Conservation (phyloP, 2,888 invertebrate genomes). For the Anoplius nigerrimus region DNA sequence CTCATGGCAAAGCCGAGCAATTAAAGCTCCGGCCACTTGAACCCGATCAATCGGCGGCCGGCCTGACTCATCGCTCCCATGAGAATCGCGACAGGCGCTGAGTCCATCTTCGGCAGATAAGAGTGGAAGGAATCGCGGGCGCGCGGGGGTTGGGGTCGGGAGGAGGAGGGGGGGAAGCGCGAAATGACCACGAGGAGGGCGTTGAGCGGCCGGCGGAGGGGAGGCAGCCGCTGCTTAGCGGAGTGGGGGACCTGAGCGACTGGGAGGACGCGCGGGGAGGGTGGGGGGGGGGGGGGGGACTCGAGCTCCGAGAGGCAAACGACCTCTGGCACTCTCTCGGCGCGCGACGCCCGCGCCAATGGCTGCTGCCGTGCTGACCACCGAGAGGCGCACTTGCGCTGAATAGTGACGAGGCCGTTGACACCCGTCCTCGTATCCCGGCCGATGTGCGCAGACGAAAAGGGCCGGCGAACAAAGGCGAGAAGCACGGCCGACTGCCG, state of each 20-base stretch:
- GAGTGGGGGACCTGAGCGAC: slow-evolving; percentile 48
- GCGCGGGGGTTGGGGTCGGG: slow-evolving; percentile 8
- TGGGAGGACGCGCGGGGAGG: too few relatives aligned
- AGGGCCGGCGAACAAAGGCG: slow-evolving; percentile 11
- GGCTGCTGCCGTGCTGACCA: slow-evolving; percentile 29
- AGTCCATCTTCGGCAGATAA: too few relatives aligned
- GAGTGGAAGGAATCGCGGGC: slow-evolving; percentile 7
- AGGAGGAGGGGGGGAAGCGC: slow-evolving; percentile 13
- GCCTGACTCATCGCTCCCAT: background rate
- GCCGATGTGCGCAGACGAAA: slow-evolving; percentile 28
- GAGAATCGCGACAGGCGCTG: too few relatives aligned
- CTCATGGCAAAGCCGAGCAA: too few relatives aligned
- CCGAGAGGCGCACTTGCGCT: slow-evolving; percentile 65
- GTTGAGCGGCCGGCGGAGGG: slow-evolving; percentile 29
- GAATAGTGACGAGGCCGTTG: slow-evolving; percentile 72
- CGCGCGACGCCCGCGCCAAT: slow-evolving; percentile 59
- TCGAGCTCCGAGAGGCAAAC: slow-evolving; percentile 65
- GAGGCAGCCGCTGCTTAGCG: too few relatives aligned
- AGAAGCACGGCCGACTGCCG: too few relatives aligned
- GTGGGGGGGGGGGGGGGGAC: slow-evolving; percentile 39
- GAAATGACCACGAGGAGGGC: slow-evolving; percentile 12
- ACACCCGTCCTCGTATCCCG: slow-evolving; percentile 53
- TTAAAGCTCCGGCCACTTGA: too few relatives aligned
- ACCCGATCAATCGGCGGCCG: background rate
- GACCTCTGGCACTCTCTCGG: slow-evolving; percentile 64